Evolutionary conservation across 1,140 invertebrate genomes (phyloP).

Genomic region (Lasioglossum baleicum): DNA sequence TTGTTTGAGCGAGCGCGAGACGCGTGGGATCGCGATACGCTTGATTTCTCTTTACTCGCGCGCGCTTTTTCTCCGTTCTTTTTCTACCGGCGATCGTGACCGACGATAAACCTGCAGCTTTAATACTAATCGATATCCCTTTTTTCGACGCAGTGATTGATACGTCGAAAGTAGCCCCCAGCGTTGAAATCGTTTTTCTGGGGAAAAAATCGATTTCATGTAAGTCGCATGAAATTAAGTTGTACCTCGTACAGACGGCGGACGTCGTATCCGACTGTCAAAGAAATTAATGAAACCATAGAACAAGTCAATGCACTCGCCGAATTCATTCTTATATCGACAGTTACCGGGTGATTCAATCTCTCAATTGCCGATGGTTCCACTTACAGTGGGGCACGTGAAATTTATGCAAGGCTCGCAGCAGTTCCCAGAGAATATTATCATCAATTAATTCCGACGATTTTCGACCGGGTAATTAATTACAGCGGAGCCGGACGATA

Average conservation of each 20-base stretch:
- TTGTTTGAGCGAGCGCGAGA: neutral
- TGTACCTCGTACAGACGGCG: too few species aligned
- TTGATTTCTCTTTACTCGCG: neutral
- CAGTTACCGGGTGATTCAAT: neutral
- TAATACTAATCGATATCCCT: too few species aligned
- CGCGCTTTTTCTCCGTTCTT: too few species aligned
- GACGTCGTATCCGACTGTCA: neutral
- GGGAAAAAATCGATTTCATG: too few species aligned
- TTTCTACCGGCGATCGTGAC: too few species aligned
- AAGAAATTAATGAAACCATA: constrained; percentile 70
- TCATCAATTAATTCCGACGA: neutral
- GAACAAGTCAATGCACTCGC: constrained; percentile 67
- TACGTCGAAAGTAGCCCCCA: too few species aligned
- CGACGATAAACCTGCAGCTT: too few species aligned
- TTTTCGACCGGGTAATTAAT: neutral
- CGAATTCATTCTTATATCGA: constrained; percentile 59
- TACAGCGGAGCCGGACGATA: neutral
- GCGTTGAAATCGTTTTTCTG: too few species aligned
- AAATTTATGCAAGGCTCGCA: neutral
- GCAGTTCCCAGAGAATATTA: neutral
- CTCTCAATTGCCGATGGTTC: neutral
- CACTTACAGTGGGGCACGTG: neutral
- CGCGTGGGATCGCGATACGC: constrained; percentile 6
- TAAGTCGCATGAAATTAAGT: too few species aligned
- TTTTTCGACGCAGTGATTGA: too few species aligned